Evolutionary conservation across 2,888 invertebrate genomes (phyloP).

Genomic region (Atethmia centrago): DNA sequence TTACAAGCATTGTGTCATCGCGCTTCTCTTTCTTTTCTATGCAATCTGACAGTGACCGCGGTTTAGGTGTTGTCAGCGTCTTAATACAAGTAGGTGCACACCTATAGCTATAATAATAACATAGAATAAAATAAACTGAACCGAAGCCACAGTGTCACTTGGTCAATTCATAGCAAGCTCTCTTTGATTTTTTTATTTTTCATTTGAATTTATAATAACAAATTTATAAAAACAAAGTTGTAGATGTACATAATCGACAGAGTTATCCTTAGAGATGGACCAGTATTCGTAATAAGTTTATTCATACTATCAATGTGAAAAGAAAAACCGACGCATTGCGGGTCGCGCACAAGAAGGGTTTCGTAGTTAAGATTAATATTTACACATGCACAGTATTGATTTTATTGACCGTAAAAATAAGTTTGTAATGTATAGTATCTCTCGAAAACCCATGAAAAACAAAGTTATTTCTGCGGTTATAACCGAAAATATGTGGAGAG

Average conservation of each 20-base stretch:
- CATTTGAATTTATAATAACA: no score
- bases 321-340: neutral
- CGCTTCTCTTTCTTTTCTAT: no score
- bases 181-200: neutral
- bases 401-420: neutral
- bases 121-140: neutral
- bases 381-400: neutral
- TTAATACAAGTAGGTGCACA: neutral
- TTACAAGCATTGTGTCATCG: no score
- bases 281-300: neutral
- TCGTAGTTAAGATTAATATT: neutral
- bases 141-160: neutral
- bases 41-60: no score
- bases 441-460: neutral
- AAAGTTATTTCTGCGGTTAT: no score
- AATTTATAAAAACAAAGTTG: neutral
- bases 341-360: neutral
- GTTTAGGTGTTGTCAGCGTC: no score
- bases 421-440: neutral
- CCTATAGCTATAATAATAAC: neutral
- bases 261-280: neutral
- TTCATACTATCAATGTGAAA: neutral
- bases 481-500: no score
- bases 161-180: neutral
- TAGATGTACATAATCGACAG: neutral